A percentile compares a stretch with the other conserved stretches of the same genome.
Evolutionary conservation across 1,140 invertebrate genomes (phyloP).

Genomic region (Zaprionus davidi): DNA sequence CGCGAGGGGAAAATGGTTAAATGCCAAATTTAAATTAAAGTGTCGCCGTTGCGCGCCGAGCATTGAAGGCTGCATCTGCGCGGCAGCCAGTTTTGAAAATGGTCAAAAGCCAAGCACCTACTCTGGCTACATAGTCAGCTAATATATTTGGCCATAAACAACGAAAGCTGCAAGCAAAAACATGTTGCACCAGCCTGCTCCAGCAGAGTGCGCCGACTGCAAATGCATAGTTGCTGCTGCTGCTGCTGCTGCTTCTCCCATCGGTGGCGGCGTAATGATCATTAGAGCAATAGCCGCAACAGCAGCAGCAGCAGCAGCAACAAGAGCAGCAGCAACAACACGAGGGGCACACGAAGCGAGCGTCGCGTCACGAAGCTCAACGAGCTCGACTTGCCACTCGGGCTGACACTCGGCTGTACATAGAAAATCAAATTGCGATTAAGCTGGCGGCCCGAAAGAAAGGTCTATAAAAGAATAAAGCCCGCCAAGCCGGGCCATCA

Average conservation of each 20-base stretch:
- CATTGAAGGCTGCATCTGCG: slow-evolving; percentile 27
- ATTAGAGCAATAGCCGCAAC: slow-evolving; percentile 29
- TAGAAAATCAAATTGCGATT: slow-evolving; percentile 79
- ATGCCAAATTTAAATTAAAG: slow-evolving; percentile 76
- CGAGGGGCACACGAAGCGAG: slow-evolving; percentile 11
- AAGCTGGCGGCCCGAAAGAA: slow-evolving; percentile 57
- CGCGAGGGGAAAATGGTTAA: slow-evolving; percentile 63
- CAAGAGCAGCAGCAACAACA: slow-evolving; percentile 21
- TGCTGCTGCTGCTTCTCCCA: slow-evolving; percentile 14
- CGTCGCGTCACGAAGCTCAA: slow-evolving; percentile 24
- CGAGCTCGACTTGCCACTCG: slow-evolving; percentile 25
- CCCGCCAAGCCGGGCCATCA: slow-evolving; percentile 71
- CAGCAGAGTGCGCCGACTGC: slow-evolving; percentile 14
- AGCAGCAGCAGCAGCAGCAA: not conserved
- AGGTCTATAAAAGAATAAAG: slow-evolving; percentile 84
- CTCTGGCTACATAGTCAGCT: slow-evolving; percentile 61
- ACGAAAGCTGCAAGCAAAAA: slow-evolving; percentile 67
- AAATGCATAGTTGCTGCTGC: slow-evolving; percentile 1
- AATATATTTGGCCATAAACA: slow-evolving; percentile 80
- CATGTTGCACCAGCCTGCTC: slow-evolving; percentile 46
- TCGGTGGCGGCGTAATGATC: slow-evolving; percentile 30
- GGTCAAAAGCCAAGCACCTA: slow-evolving; percentile 66
- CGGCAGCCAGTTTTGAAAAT: slow-evolving; percentile 71
- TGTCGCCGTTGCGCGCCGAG: slow-evolving; percentile 47
- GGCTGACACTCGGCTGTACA: slow-evolving; percentile 31